Evolutionary conservation across 1,140 invertebrate genomes (phyloP).

Genomic region (Magallana gigas): DNA sequence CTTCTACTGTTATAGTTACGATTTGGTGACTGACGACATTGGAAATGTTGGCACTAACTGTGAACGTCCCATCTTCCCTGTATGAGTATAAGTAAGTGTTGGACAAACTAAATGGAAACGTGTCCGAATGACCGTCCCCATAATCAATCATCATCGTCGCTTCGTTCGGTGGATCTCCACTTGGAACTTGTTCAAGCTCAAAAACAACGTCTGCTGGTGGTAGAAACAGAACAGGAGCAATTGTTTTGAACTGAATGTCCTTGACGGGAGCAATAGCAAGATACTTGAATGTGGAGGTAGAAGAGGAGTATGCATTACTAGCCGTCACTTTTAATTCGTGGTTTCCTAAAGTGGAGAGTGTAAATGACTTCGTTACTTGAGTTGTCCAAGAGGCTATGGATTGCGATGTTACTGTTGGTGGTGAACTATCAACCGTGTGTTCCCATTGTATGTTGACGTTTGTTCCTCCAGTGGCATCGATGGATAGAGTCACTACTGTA

Average conservation of each 20-base stretch:
- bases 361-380: slow-evolving; percentile 57
- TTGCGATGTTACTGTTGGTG: slow-evolving; percentile 54
- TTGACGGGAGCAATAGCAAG: slow-evolving; percentile 64
- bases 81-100: slow-evolving; percentile 53
- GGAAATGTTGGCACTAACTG: slow-evolving; percentile 59
- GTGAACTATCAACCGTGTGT: slow-evolving; percentile 37
- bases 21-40: slow-evolving; percentile 62
- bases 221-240: slow-evolving; percentile 59
- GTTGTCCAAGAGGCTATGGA: slow-evolving; percentile 40
- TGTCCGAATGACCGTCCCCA: slow-evolving; percentile 55
- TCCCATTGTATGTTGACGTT: slow-evolving; percentile 66
- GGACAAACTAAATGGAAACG: slow-evolving; percentile 48
- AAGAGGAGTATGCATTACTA: slow-evolving; percentile 67
- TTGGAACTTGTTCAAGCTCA: slow-evolving; percentile 50
- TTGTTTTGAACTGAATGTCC: slow-evolving; percentile 57
- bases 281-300: slow-evolving; percentile 51
- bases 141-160: slow-evolving; percentile 60
- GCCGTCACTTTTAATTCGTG: slow-evolving; percentile 66
- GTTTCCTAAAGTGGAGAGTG: slow-evolving; percentile 62
- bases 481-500: slow-evolving; percentile 50
- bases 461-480: slow-evolving; percentile 62
- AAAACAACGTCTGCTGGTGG: slow-evolving; percentile 63
- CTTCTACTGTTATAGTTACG: slow-evolving; percentile 44
- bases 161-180: slow-evolving; percentile 53
- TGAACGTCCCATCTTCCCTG: slow-evolving; percentile 58